Base-by-base conservation (phyloP, 2,888 invertebrate species). In the Ptilodon capucinus region DNA sequence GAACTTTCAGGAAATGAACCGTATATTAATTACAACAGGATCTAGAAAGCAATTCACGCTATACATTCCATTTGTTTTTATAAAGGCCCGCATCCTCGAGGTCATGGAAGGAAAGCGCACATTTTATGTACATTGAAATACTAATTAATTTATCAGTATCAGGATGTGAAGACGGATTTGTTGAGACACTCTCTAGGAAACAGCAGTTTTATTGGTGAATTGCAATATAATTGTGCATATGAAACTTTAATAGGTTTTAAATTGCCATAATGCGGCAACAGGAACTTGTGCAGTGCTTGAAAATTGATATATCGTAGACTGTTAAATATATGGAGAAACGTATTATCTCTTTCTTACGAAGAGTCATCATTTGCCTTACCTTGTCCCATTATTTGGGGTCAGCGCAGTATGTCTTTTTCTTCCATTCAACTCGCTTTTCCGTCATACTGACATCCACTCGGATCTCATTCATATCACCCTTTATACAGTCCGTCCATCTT, bases 111-210 rank as follows among this genome's bases (percentile, higher is more conserved):
- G 51, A 55, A 39, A 21, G 21, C 8, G 14, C 21, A n/a, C 21
- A 39, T 21, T 39, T 14, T 35, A 35, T 16, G 18, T 17, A 17
- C 14, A 32, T 40, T 40, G 14, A 40, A 40, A 30, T 8, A 35
- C 14, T 2, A 11, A 9, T 17, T 17, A 14, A 28, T 30, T 41
- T 18, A 60, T n/a, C n/a, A 51, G 42, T 42, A 49, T 51, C 56
- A 57, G 63, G 57, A 67, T 57, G 51, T 40, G 23, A 25, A 53
- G 53, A 43, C 59, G 57, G 58, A 62, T 64, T 62, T 58, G 54
- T 42, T 41, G 16, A 38, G 38, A 23, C 39, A 47, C 41, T 63
- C 65, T 69, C 66, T 66, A 68, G 68, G 68, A 68, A 69, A 61
- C 45, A 21, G 14, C 47, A 47, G 14, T 23, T 21, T 21, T 36